Conservation (phyloP, 2,797 vertebrate genomes). For the Glossophaga mutica region DNA sequence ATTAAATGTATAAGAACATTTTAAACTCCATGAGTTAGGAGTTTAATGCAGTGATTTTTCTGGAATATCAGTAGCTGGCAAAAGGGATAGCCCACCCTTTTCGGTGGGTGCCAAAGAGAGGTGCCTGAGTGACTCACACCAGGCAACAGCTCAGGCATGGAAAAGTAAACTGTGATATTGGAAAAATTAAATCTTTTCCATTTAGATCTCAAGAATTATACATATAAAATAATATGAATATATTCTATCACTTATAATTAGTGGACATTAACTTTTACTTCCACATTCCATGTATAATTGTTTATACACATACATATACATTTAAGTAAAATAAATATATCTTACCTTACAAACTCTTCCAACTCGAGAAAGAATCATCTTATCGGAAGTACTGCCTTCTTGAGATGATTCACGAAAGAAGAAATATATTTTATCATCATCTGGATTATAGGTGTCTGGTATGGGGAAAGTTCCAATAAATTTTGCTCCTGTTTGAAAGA, state of each 20-base stretch:
- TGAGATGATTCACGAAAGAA: constrained; percentile 97
- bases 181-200: not conserved
- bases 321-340: constrained; percentile 21
- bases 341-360: constrained; percentile 97
- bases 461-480: constrained; percentile 95
- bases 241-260: not conserved
- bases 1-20: not conserved
- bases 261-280: not conserved
- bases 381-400: constrained; percentile 91
- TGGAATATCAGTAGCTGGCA: not conserved
- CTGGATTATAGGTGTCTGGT: constrained; percentile 96
- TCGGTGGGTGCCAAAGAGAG: not conserved
- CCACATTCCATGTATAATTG: not conserved
- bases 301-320: not conserved
- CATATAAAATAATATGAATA: not conserved
- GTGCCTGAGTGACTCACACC: not conserved
- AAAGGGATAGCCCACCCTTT: not conserved
- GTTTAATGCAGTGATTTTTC: not conserved
- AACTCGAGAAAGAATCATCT: constrained; percentile 94
- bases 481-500: constrained; percentile 88
- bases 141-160: not conserved
- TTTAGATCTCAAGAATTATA: not conserved
- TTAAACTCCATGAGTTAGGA: not conserved
- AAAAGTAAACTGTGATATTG: not conserved
- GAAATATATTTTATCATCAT: constrained; percentile 99